Conservation (phyloP, 2,888 invertebrate species). For the Pachycephus smyrnensis region DNA sequence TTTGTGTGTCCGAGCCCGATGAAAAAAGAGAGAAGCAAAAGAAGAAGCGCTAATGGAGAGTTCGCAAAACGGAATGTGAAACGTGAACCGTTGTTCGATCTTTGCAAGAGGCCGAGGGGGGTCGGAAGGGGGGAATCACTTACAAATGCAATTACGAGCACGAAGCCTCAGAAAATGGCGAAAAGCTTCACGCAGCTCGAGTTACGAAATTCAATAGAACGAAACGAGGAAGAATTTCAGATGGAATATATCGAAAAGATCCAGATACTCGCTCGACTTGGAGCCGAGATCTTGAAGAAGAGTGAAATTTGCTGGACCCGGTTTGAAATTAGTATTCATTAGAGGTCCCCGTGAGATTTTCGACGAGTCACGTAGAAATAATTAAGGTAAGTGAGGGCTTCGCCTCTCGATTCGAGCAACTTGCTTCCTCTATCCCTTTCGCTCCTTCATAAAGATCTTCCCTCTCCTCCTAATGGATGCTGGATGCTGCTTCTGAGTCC, state of each 20-base stretch:
- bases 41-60: slow-evolving; percentile 31
- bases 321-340: slow-evolving; percentile 57
- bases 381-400: slow-evolving; percentile 63
- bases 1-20: not conserved
- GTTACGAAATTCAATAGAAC: not conserved
- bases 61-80: slow-evolving; percentile 25
- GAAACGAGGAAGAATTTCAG: not conserved
- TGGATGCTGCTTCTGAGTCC: not conserved
- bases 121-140: not conserved
- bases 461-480: not conserved
- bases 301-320: slow-evolving; percentile 21
- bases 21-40: not conserved
- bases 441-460: slow-evolving; percentile 8
- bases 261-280: not conserved
- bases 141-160: not conserved
- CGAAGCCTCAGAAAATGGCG: not conserved
- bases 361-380: slow-evolving; percentile 64
- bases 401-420: slow-evolving; percentile 34
- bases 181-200: not conserved
- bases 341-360: slow-evolving; percentile 55
- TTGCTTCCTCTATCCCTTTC: slow-evolving; percentile 24
- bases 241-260: not conserved
- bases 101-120: not conserved
- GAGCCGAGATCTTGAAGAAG: not conserved
- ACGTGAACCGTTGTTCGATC: slow-evolving; percentile 23